phyloP scores from a whole-genome alignment of 2,888 invertebrate genomes.

The Campoplex nolae region DNA sequence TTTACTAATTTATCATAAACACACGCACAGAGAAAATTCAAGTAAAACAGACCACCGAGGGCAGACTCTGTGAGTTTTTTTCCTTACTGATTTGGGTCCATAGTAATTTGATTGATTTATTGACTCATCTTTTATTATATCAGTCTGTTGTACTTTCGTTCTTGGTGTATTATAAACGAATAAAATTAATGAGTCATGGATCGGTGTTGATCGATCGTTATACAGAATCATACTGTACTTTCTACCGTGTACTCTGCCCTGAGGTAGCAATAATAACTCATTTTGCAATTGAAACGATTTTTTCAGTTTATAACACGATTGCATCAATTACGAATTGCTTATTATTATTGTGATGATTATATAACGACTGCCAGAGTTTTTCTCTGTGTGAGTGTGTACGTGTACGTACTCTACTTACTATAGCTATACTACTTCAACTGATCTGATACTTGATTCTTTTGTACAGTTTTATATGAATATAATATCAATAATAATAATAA shows the following conservation, averaged over 20 bases:
- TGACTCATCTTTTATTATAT: neutral
- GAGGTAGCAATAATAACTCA: neutral
- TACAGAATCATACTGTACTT: neutral
- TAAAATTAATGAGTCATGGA: neutral
- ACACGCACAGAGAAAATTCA: constrained; percentile 21
- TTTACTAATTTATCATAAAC: constrained; percentile 12
- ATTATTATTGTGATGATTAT: neutral
- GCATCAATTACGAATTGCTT: neutral
- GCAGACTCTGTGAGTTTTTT: neutral
- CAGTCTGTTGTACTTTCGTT: neutral
- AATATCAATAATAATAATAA: neutral
- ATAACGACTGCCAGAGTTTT: constrained; percentile 25
- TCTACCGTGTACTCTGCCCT: neutral
- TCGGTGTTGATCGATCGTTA: too few species aligned
- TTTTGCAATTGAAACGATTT: neutral
- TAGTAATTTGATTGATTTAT: neutral
- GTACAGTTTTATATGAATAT: constrained; percentile 13
- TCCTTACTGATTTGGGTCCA: neutral
- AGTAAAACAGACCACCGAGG: neutral
- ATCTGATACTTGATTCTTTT: constrained; percentile 52
- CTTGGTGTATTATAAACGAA: too few species aligned
- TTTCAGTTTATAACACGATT: neutral
- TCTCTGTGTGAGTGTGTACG: neutral
- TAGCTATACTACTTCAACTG: constrained; percentile 40
- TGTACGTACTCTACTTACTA: constrained; percentile 37